phyloP scores from a whole-genome alignment of 2,888 invertebrate genomes.

The Zaprionus lineosus region DNA sequence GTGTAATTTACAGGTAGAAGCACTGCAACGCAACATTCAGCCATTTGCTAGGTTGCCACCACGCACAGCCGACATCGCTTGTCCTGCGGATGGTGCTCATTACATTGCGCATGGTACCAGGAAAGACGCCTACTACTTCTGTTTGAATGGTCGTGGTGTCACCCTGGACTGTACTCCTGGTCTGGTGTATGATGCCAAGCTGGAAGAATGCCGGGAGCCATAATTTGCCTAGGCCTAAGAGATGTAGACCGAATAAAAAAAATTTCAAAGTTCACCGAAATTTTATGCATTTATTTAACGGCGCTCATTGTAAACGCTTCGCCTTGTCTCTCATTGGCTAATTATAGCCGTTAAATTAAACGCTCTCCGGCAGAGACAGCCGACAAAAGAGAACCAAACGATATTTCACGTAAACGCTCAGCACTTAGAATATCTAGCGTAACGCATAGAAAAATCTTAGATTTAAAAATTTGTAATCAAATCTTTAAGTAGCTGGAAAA shows the following conservation, averaged over 20 bases:
- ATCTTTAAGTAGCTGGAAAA: too few relatives aligned
- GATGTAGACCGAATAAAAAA: conserved; percentile 40
- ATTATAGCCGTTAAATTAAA: conserved; percentile 40
- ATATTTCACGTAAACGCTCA: too few relatives aligned
- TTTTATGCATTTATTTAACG: conserved; percentile 38
- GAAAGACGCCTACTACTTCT: conserved; percentile 74
- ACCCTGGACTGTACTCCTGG: conserved; percentile 80
- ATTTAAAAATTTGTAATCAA: too few relatives aligned
- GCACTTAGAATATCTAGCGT: too few relatives aligned
- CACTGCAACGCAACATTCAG: conserved; percentile 67
- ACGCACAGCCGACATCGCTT: conserved; percentile 71
- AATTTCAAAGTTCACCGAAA: conserved; percentile 48
- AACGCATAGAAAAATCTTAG: not conserved
- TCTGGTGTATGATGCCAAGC: conserved; percentile 69
- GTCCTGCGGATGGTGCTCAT: conserved; percentile 71
- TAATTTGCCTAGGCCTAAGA: conserved; percentile 41
- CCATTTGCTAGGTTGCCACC: conserved; percentile 73
- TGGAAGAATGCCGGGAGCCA: conserved; percentile 73
- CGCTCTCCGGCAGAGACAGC: conserved; percentile 36
- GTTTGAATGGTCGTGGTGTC: conserved; percentile 78
- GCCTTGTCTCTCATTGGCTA: conserved; percentile 36
- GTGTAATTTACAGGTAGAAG: conserved; percentile 53
- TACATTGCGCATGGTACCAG: conserved; percentile 69
- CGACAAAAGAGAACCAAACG: conserved; percentile 26
- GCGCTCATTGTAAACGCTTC: conserved; percentile 14